Conservation (phyloP, 2,113 vertebrate species). For the Oostethus manadensis region DNA sequence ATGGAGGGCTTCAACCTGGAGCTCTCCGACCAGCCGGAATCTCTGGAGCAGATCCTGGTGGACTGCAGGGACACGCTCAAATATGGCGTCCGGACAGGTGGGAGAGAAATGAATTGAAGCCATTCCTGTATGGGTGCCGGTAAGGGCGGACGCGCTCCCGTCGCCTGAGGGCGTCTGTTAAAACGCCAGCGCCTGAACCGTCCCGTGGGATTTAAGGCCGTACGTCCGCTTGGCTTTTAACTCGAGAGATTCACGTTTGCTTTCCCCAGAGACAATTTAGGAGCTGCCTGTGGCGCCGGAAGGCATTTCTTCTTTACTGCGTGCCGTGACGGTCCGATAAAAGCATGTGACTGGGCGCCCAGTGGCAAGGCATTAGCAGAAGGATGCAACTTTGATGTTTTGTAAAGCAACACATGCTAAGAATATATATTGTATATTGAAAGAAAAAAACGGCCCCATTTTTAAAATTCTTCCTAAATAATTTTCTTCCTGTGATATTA, state of each 20-base stretch:
- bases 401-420: too few species aligned
- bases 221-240: constrained; percentile 24
- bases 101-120: not conserved
- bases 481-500: too few species aligned
- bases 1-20: constrained; percentile 99
- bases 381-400: too few species aligned
- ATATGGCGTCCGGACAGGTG: constrained; percentile 96
- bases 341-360: too few species aligned
- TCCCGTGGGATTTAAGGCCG: constrained; percentile 56
- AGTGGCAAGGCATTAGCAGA: too few species aligned
- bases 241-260: not conserved
- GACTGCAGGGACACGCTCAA: constrained; percentile 98
- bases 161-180: constrained; percentile 64
- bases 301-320: not conserved
- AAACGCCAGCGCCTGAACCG: constrained; percentile 52
- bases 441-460: too few species aligned
- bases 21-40: constrained; percentile 93
- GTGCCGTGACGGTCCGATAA: too few species aligned
- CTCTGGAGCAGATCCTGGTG: constrained; percentile 98
- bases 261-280: not conserved
- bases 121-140: not conserved
- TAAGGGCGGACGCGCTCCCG: too few species aligned
- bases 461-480: too few species aligned
- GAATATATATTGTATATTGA: too few species aligned
- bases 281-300: constrained; percentile 49